Evolutionary conservation across 2,797 vertebrate species (phyloP).

Genomic region (Cuniculus paca): DNA sequence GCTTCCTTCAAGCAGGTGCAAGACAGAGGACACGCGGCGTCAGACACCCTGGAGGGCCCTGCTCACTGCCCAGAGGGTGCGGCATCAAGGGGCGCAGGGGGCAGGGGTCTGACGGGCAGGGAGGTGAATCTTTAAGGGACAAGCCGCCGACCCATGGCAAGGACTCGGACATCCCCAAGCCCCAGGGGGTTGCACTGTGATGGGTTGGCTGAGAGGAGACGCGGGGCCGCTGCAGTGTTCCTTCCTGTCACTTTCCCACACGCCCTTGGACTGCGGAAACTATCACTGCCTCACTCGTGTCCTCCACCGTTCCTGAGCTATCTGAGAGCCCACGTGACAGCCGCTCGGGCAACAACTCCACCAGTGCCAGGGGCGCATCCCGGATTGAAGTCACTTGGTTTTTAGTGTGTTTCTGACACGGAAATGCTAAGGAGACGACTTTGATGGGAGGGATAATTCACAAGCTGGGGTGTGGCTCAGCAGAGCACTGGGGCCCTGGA

Average conservation of each 20-base stretch:
- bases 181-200: too few species aligned
- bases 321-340: background rate
- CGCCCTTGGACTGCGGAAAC: fast-evolving
- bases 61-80: background rate
- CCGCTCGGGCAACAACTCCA: background rate
- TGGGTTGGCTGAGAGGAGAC: too few species aligned
- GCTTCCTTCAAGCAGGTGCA: slow-evolving; percentile 91
- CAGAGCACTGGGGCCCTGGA: background rate
- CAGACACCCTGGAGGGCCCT: background rate
- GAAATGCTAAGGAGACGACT: background rate
- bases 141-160: too few species aligned
- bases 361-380: background rate
- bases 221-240: too few species aligned
- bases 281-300: background rate
- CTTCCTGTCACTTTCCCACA: background rate
- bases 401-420: background rate
- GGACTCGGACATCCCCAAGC: too few species aligned
- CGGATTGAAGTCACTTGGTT: background rate
- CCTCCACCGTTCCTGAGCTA: background rate
- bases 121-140: too few species aligned
- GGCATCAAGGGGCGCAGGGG: too few species aligned
- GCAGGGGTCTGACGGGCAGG: too few species aligned
- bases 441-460: background rate
- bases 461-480: background rate
- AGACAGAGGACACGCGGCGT: slow-evolving; percentile 40